Evolutionary conservation across 2,888 invertebrate species (phyloP), one percentile per base, ranked within the genome.

Genomic region (Plagodis dolabraria): DNA sequence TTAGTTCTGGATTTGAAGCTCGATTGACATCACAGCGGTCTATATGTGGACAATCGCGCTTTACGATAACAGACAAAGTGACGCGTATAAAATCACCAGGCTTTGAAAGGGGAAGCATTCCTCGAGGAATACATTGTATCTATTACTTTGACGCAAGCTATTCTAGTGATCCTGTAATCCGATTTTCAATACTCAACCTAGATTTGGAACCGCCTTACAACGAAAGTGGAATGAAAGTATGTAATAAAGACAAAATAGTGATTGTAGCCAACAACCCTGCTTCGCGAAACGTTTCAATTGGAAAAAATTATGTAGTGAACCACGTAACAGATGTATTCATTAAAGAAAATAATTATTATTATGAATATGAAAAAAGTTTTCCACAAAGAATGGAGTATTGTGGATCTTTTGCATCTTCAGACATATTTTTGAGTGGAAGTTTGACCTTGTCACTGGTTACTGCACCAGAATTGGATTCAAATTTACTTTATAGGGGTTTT

Each of bases 1-100:
- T 86, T 34, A 95, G 94, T 53, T 87, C 94, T 12, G 97, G 97
- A 35, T 96, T 96, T 73, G 89, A 88, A 73, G 93, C 95, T 0
- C 90, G 87, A 0, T 83, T 96, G 51, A 92, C 88, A 42, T 78
- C 93, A 10, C 72, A 93, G 48, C 77, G 85, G 56, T 93, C 86
- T 33, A 11, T 68, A 10, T 93, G 93, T 64, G 92, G 87, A 0
- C 75, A 75, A 49, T 72, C 83, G 2, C 46, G 58, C 0, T 82
- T 80, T 58, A 43, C 49, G 22, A 63, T 86, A 6, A 70, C 68
- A 22, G 51, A 69, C n/a, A 66, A 63, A 33, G 64, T 76, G 6
- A 76, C 82, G 61, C 69, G 68, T 9, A 62, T 92, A 5, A 82
- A 71, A 55, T 86, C 92, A 8, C 92, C 93, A 0, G 77, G 80